These are phyloP conservation scores for Zoroaster sp. DNA, from an alignment of 53 echinoderm and acorn worm genomes.

Conservation along the genomic window DNA sequence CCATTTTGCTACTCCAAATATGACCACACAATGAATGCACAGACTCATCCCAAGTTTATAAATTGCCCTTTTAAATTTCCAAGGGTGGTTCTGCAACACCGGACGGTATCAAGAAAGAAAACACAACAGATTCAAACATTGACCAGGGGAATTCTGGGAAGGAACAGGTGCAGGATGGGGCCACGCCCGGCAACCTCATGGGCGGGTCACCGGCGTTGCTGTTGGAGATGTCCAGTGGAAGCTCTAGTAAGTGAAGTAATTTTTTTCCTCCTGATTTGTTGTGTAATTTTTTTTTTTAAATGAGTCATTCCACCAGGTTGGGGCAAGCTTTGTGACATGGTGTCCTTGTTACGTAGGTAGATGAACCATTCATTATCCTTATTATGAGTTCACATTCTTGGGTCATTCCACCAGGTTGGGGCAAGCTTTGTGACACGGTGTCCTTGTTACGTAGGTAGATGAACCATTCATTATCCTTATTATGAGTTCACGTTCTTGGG, in stretches of 20 bases:
- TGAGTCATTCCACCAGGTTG: background rate
- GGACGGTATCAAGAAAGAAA: background rate
- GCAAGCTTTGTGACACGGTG: too few species aligned
- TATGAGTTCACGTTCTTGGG: too few species aligned
- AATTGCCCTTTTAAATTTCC: background rate
- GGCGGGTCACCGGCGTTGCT: slow-evolving; percentile 89
- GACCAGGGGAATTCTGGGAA: background rate
- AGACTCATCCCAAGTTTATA: background rate
- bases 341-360: background rate
- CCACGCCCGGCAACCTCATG: slow-evolving; percentile 91
- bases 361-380: too few species aligned
- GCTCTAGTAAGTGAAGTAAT: background rate
- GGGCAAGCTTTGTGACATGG: background rate
- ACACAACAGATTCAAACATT: background rate
- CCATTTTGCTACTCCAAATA: too few species aligned
- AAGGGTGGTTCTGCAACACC: background rate
- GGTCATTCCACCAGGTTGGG: too few species aligned
- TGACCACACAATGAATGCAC: too few species aligned
- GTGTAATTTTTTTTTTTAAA: too few species aligned
- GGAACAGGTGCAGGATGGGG: slow-evolving; percentile 67
- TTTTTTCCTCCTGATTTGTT: background rate
- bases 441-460: too few species aligned
- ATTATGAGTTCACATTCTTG: too few species aligned
- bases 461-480: too few species aligned
- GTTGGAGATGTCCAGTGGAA: slow-evolving; percentile 54